Evolutionary conservation across 2,888 invertebrate genomes (phyloP), one percentile per base, ranked within the genome.

Genomic region (Tenthredo mesomela): DNA sequence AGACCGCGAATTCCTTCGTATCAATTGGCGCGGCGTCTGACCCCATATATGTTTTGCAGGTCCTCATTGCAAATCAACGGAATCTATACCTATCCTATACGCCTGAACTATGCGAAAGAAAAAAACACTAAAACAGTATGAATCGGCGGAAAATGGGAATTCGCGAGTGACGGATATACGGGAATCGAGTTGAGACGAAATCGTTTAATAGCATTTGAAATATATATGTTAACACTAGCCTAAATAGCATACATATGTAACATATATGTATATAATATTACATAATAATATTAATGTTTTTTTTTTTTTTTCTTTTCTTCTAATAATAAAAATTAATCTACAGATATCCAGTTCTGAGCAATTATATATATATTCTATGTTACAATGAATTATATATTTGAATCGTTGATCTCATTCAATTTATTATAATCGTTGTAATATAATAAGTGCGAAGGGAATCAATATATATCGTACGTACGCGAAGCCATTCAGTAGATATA

Each of bases 271-370:
- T 86, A 87, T 86, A 87, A 86, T 87, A 87, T 89, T 88, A 89
- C 86, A 87, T 86, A 87, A 86, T 84, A 88, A 87, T 88, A 87
- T 86, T 86, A 85, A 87, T 86, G 87, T 85, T 9, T 43, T 9
- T 37, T 37, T 33, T 18, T 40, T 71, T 71, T 37, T 43, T 3
- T 73, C 3, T 71, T 10, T 40, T 67, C 29, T 67, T 58, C 18
- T 33, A 67, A 67, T 67, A 67, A 84, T 87, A 82, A 86, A 87
- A 85, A 88, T 87, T 88, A 89, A 89, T 88, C 90, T 91, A 90
- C 88, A 87, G 85, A 87, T 88, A 91, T 88, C 90, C 90, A 90
- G 89, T 90, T 90, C 90, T 91, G 91, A 92, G 91, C 91, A 91
- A 91, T 87, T 58, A 86, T 86, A 50, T 50, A 29, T 50, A 50